These are phyloP conservation scores for Argyrosomus regius DNA, from an alignment of 2,797 vertebrate genomes.

Conservation along the genomic window DNA sequence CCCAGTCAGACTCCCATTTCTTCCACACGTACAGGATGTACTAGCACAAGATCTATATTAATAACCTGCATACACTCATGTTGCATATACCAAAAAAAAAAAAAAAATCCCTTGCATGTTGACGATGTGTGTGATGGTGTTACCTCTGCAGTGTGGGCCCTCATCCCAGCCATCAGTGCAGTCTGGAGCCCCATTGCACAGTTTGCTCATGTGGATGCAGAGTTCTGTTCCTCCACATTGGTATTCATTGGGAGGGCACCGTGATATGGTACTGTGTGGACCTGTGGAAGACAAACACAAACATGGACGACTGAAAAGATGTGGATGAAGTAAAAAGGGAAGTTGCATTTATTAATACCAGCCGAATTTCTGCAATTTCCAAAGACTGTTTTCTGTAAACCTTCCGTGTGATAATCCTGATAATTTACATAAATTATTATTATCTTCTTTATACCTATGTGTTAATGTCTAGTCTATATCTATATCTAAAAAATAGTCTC, in stretches of 20 bases:
- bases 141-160: conserved; percentile 95
- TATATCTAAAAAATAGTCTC: background rate
- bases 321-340: background rate
- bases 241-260: conserved; percentile 94
- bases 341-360: background rate
- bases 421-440: background rate
- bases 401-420: background rate
- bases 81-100: background rate
- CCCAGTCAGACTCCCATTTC: background rate
- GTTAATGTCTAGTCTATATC: background rate
- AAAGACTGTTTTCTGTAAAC: background rate
- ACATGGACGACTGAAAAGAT: background rate
- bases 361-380: background rate
- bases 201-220: conserved; percentile 94
- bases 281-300: conserved; percentile 82
- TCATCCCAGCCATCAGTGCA: conserved; percentile 94
- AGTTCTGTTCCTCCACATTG: conserved; percentile 95
- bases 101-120: background rate
- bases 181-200: conserved; percentile 92
- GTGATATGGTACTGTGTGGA: conserved; percentile 91
- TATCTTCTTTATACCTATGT: background rate
- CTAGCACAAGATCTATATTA: background rate
- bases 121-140: background rate
- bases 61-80: background rate
- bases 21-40: background rate